phyloP scores from a whole-genome alignment of 2,888 invertebrate genomes.

The Leptothorax acervorum region DNA sequence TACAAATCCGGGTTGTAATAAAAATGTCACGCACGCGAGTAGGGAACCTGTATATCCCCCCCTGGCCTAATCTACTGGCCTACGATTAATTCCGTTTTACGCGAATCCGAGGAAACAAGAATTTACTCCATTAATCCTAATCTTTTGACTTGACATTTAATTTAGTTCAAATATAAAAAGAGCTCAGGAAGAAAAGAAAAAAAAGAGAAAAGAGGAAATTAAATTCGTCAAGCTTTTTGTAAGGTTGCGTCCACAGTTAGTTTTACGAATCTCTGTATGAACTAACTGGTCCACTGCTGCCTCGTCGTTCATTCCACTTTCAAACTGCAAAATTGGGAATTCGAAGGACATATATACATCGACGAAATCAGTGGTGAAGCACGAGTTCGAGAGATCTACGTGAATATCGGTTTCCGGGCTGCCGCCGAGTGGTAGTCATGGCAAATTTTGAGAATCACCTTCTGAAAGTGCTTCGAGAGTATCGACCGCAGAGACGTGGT shows the following conservation, averaged over 20 bases:
- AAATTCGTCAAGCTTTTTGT: not conserved
- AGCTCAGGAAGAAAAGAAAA: too few species aligned
- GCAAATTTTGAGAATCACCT: slow-evolving; percentile 44
- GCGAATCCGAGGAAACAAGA: not conserved
- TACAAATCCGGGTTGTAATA: not conserved
- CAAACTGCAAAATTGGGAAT: not conserved
- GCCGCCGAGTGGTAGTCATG: not conserved
- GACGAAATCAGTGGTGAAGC: not conserved
- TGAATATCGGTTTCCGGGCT: slow-evolving; percentile 44
- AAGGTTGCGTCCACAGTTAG: not conserved
- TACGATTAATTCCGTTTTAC: not conserved
- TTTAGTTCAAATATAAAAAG: not conserved
- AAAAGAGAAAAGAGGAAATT: not conserved
- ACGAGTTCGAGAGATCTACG: slow-evolving; percentile 28
- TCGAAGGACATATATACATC: not conserved
- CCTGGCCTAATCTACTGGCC: not conserved
- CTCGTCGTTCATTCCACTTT: not conserved
- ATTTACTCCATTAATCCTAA: not conserved
- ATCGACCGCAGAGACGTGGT: slow-evolving; percentile 40
- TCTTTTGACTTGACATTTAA: not conserved
- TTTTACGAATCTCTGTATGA: not conserved
- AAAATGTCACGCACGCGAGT: not conserved
- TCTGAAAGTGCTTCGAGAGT: slow-evolving; percentile 24
- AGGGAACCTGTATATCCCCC: not conserved
- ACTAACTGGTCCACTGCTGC: not conserved